These are phyloP conservation scores for Drosophila orosa DNA, from an alignment of 1,140 invertebrate species.

Conservation along the genomic window DNA sequence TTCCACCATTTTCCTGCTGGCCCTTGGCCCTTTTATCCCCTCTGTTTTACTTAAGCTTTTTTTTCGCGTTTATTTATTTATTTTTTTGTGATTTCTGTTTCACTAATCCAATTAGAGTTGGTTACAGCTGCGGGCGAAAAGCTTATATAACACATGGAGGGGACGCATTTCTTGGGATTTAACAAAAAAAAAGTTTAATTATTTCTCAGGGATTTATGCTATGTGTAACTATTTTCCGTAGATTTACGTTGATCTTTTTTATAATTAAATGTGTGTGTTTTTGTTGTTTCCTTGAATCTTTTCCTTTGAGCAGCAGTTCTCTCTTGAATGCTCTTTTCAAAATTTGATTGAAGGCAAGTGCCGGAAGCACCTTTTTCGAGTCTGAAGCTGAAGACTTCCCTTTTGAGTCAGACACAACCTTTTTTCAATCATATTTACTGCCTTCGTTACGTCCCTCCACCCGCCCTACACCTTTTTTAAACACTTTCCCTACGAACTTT, in stretches of 20 bases:
- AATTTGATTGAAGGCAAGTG: conserved; percentile 21
- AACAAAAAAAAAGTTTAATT: background rate
- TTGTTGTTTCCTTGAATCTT: background rate
- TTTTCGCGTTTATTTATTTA: conserved; percentile 8
- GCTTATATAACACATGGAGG: background rate
- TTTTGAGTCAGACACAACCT: conserved; percentile 7
- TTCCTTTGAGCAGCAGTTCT: background rate
- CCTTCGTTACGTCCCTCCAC: background rate
- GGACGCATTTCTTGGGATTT: background rate
- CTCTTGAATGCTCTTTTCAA: background rate
- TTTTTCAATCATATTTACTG: conserved; percentile 17
- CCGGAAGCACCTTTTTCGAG: conserved; percentile 9
- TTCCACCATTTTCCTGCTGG: background rate
- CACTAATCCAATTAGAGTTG: conserved; percentile 40
- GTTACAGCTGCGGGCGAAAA: background rate
- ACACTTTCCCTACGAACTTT: conserved; percentile 38
- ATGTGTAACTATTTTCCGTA: background rate
- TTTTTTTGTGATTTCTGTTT: background rate
- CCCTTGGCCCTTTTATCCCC: background rate
- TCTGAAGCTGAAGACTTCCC: conserved; percentile 9
- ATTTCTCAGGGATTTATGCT: background rate
- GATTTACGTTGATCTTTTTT: background rate
- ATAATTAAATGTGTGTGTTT: background rate
- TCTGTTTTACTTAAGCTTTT: conserved; percentile 18
- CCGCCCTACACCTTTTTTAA: background rate